Conservation (phyloP, 2,113 vertebrate genomes). For the Apodemus sylvaticus region DNA sequence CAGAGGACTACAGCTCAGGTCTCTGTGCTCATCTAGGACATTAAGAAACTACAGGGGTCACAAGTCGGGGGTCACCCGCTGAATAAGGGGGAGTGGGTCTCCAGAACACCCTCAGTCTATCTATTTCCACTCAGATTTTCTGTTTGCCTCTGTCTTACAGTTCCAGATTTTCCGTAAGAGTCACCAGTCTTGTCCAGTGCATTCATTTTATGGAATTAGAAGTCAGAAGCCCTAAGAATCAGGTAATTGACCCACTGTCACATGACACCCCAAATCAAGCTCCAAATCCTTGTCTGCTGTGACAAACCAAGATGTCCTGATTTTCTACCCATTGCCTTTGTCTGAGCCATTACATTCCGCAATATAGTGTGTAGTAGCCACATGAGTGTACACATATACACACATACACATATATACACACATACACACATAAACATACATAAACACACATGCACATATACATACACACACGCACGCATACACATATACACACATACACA, state of each 20-base stretch:
- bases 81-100: neutral
- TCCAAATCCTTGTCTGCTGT: neutral
- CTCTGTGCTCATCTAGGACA: neutral
- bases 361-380: neutral
- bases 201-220: neutral
- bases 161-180: neutral
- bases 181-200: neutral
- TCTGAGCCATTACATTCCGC: neutral
- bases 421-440: too few relatives aligned
- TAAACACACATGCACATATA: too few relatives aligned
- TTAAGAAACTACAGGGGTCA: neutral
- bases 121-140: neutral
- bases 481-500: too few relatives aligned
- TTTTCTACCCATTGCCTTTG: neutral
- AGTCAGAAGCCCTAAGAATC: neutral
- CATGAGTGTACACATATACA: neutral
- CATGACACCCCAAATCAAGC: neutral
- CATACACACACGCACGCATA: too few relatives aligned
- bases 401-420: too few relatives aligned
- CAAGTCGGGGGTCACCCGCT: neutral
- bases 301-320: neutral
- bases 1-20: neutral
- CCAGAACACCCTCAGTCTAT: rapidly evolving
- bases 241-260: neutral
- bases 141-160: neutral